phyloP scores from a whole-genome alignment of 2,888 invertebrate species.

The Trissolcus brochymenae region DNA sequence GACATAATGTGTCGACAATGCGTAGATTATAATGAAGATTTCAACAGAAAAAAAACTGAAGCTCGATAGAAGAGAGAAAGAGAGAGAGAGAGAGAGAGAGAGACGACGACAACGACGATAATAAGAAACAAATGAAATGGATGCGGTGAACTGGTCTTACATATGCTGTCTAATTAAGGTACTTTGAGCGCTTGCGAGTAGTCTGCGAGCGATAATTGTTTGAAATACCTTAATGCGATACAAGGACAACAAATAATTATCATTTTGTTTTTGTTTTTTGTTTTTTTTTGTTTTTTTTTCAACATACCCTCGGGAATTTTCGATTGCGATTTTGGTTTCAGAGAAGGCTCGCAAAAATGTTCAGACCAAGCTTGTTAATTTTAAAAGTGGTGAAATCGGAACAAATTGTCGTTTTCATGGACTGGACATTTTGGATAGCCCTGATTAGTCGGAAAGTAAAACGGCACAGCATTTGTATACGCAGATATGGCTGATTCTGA shows the following conservation, averaged over 20 bases:
- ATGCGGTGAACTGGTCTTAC: constrained; percentile 45
- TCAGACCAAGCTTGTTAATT: not conserved
- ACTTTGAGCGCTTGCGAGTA: constrained; percentile 38
- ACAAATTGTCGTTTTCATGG: not conserved
- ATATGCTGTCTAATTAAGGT: constrained; percentile 43
- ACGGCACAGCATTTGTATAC: constrained; percentile 30
- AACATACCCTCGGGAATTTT: constrained; percentile 29
- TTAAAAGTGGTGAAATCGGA: not conserved
- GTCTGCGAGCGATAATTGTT: constrained; percentile 25
- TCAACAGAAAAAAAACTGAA: constrained; percentile 16
- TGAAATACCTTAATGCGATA: constrained; percentile 44
- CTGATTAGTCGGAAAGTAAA: constrained; percentile 34
- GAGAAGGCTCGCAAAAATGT: constrained; percentile 3
- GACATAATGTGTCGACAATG: constrained; percentile 1
- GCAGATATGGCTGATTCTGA: constrained; percentile 53
- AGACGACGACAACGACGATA: constrained; percentile 51
- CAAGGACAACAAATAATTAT: constrained; percentile 11
- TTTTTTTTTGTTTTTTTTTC: constrained; percentile 12
- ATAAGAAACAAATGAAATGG: constrained; percentile 39
- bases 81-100: too few species aligned
- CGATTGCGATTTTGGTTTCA: constrained; percentile 37
- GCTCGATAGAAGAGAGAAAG: constrained; percentile 18
- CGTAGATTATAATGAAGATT: not conserved
- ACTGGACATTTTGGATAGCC: not conserved
- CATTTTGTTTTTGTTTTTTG: constrained; percentile 2